Evolutionary conservation across 2,888 invertebrate genomes (phyloP).

Genomic region (Eilema caniola): DNA sequence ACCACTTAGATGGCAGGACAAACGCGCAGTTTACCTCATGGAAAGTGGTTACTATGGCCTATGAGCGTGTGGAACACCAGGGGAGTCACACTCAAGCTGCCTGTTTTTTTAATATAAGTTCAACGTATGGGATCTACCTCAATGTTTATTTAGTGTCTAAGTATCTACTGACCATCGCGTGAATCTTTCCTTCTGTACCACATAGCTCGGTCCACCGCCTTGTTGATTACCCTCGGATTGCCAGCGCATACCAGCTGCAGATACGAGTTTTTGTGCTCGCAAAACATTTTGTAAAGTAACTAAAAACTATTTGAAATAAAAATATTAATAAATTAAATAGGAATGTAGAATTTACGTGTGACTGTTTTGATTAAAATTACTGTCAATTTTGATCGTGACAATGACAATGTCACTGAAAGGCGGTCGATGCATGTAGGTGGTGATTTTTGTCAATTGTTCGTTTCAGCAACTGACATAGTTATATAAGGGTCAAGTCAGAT

Average conservation of each 20-base stretch:
- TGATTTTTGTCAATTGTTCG: background rate
- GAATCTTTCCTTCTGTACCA: slow-evolving; percentile 59
- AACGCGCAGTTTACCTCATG: no score
- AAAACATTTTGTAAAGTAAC: slow-evolving; percentile 64
- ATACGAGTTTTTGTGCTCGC: slow-evolving; percentile 77
- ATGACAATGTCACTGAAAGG: background rate
- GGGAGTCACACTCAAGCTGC: no score
- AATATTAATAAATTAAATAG: background rate
- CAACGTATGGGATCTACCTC: no score
- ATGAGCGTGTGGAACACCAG: no score
- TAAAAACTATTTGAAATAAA: slow-evolving; percentile 19
- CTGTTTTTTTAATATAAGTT: no score
- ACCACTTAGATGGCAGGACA: no score
- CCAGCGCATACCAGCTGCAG: slow-evolving; percentile 75
- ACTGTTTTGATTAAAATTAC: background rate
- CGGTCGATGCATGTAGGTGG: background rate
- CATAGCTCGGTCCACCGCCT: slow-evolving; percentile 75
- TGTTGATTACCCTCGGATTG: slow-evolving; percentile 76
- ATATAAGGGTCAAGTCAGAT: no score
- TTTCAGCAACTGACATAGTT: no score
- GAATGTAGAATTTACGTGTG: slow-evolving; percentile 2
- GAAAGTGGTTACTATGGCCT: no score
- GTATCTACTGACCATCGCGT: slow-evolving; percentile 61
- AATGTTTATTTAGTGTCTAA: background rate
- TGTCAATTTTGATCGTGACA: slow-evolving; percentile 11